phyloP scores from a whole-genome alignment of 2,113 vertebrate species.

The Eretmochelys imbricata region DNA sequence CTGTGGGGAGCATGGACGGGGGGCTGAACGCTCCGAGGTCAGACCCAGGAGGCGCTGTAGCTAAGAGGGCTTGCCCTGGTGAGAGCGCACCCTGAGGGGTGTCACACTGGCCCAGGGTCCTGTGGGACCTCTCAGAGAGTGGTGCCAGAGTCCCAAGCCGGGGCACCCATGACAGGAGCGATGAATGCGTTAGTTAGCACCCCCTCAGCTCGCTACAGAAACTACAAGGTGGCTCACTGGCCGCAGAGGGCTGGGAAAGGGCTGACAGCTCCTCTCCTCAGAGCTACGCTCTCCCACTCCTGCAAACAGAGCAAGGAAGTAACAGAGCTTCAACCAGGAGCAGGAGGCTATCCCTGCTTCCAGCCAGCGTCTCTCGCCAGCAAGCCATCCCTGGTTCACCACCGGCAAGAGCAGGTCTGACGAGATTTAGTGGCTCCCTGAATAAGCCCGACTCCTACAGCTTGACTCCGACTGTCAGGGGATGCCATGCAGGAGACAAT shows the following conservation, averaged over 20 bases:
- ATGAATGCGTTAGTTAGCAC: neutral
- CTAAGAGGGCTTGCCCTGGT: too few relatives aligned
- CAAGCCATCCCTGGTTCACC: neutral
- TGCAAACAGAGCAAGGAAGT: neutral
- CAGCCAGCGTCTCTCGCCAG: neutral
- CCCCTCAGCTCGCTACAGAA: neutral
- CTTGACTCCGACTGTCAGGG: neutral
- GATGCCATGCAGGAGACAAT: neutral
- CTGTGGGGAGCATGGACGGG: too few relatives aligned
- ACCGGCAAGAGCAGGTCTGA: neutral
- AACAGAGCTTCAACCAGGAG: neutral
- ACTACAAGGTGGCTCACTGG: neutral
- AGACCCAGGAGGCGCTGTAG: too few relatives aligned
- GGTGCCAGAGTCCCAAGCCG: too few relatives aligned
- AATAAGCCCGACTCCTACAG: neutral
- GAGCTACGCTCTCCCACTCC: neutral
- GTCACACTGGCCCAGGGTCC: too few relatives aligned
- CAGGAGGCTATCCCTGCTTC: neutral
- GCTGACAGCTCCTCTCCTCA: neutral
- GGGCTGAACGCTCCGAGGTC: too few relatives aligned
- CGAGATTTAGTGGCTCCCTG: neutral
- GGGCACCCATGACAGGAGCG: neutral
- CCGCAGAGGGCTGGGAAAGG: neutral
- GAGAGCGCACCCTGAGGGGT: too few relatives aligned
- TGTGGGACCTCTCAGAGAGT: rapidly evolving